Evolutionary conservation across 2,888 invertebrate genomes (phyloP), one percentile per base, ranked within the genome.

Genomic region (Drosophila dives): DNA sequence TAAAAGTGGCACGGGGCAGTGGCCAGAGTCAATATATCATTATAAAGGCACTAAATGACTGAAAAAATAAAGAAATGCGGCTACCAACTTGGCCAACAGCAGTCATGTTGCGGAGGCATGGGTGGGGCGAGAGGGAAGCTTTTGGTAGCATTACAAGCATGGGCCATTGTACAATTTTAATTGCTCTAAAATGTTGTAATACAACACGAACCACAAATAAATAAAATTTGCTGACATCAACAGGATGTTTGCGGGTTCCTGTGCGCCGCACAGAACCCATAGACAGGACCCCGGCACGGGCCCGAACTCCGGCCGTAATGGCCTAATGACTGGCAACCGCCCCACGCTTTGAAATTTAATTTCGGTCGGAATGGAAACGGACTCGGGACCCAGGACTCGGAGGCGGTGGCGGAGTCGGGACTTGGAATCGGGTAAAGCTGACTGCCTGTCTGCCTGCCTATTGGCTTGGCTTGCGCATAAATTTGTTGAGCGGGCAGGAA

Each of bases 191-290:
- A 85, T 78, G 85, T 82, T 84, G 87, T 84, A 84, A 84, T 84
- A 86, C 80, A 84, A 84, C 84, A 84, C 87, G 84, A 87, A 87
- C 87, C 84, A 82, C 87, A 85, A 86, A 85, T 85, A 85, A 83
- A 88, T 83, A 86, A 86, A 86, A 86, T 86, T 86, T 88, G 86
- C 86, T 86, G 86, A 86, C 86, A 83, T 88, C 77, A 86, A 86
- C 80, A 86, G 88, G 88, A 88, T 86, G 86, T 81, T 85, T 88
- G 85, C 60, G 83, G 84, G 85, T 81, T 86, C 86, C 86, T 76
- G 80, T 66, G 70, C 67, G 53, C 56, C 50, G 42, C 68, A 26
- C 45, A 36, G 50, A 48, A 49, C 38, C 48, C 53, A 54, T 38
- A 42, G 32, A 55, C 51, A 23, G n/a, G 55, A 29, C 67, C 63